phyloP scores from a whole-genome alignment of 1,140 invertebrate genomes.

The Brachionus rubens region DNA sequence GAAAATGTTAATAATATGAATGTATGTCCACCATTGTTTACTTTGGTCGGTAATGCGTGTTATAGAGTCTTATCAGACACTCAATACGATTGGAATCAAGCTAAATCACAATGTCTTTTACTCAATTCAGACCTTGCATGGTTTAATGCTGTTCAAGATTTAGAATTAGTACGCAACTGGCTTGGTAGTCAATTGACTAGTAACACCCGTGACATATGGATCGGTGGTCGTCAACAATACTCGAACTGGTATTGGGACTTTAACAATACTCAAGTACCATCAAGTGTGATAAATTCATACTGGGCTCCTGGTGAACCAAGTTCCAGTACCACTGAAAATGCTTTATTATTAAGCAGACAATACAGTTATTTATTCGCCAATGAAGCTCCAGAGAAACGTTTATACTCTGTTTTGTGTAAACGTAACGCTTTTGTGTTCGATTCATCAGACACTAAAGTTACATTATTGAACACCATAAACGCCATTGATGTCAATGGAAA shows the following conservation, averaged over 20 bases:
- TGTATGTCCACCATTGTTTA: not conserved
- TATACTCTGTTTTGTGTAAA: slow-evolving; percentile 24
- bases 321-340: not conserved
- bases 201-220: slow-evolving; percentile 16
- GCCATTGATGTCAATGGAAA: slow-evolving; percentile 5
- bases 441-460: not conserved
- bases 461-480: not conserved
- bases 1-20: slow-evolving; percentile 25
- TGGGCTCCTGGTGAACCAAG: slow-evolving; percentile 11
- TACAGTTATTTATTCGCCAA: not conserved
- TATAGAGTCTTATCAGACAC: slow-evolving; percentile 1
- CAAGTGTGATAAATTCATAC: not conserved
- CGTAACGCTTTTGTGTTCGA: slow-evolving; percentile 26
- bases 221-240: slow-evolving; percentile 22
- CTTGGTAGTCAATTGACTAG: not conserved
- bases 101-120: slow-evolving; percentile 13
- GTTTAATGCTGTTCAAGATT: not conserved
- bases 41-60: slow-evolving; percentile 25
- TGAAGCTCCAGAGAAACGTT: slow-evolving; percentile 35
- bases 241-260: slow-evolving; percentile 37
- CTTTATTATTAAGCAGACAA: not conserved
- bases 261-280: not conserved
- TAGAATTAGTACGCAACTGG: slow-evolving; percentile 13
- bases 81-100: slow-evolving; percentile 40
- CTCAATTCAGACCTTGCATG: slow-evolving; percentile 5